Evolutionary conservation across 2,113 vertebrate genomes (phyloP).

Genomic region (Natator depressus): DNA sequence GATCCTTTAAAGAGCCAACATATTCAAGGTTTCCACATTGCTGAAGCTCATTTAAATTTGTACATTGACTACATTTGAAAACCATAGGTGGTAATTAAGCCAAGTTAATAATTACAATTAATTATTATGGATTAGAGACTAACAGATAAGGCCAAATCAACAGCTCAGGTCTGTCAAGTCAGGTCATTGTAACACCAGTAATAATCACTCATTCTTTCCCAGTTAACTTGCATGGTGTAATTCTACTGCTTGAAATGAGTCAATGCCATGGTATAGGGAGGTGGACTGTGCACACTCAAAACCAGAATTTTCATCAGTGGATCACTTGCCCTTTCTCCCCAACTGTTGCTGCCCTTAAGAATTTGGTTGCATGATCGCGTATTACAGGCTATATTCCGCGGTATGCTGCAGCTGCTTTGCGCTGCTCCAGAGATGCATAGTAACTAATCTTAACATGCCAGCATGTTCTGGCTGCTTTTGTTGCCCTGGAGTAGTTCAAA

Average conservation of each 20-base stretch:
- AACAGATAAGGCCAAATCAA: background rate
- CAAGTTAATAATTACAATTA: background rate
- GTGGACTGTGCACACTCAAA: background rate
- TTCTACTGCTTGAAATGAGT: background rate
- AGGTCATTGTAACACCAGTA: no score
- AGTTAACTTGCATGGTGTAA: background rate
- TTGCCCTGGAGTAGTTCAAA: background rate
- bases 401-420: no score
- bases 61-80: background rate
- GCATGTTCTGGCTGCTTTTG: background rate
- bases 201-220: background rate
- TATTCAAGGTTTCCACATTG: background rate
- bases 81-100: background rate
- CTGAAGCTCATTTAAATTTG: background rate
- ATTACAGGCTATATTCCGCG: no score
- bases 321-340: background rate
- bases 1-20: background rate
- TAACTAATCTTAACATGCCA: no score
- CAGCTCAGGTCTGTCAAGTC: background rate
- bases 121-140: background rate
- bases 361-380: fast-evolving
- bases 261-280: fast-evolving
- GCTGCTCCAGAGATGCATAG: no score
- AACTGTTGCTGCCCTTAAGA: background rate
- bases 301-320: background rate